Evolutionary conservation across 2,888 invertebrate genomes (phyloP), one percentile per base, ranked within the genome.

Genomic region (Polyommatus iphigenia): DNA sequence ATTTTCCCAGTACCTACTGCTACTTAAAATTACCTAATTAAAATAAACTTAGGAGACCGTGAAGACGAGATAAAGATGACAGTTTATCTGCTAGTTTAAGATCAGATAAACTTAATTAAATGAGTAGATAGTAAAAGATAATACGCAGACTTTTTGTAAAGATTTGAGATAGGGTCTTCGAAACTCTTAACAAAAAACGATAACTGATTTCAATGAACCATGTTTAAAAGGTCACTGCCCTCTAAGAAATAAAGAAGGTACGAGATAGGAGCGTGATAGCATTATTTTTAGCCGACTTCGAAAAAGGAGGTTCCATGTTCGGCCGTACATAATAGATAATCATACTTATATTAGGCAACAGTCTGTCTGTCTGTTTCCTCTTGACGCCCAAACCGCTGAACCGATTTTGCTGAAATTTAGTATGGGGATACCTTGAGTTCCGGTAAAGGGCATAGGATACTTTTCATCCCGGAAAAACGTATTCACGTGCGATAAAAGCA

Each of bases 51-150:
- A 10, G 7, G 62, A 62, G 24, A 24, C 24, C 62, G 4, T 62
- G 62, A 24, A 62, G 4, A 24, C 3, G 8, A 62, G 62, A 24
- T 62, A 62, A 24, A 62, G 24, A 20, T 59, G 24, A 62, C 24
- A n/a, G 59, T 20, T n/a, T 59, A 62, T 62, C 62, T 24, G 10
- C 62, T 62, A 13, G 24, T 62, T 62, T 24, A 62, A 20, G 62
- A 62, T 24, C 62, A 24, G 62, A 62, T 62, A 62, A 62, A 62
- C 24, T 24, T 62, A 62, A 62, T 62, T 62, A 62, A 24, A 24
- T 13, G 1, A 20, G 13, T 24, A 62, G 62, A 62, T 62, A 62
- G 62, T 13, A 1, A 24, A 24, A 24, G 62, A 62, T 24, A 62
- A 62, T 24, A 62, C 15, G 3, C 20, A 20, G 13, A 13, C 3